These are phyloP conservation scores for Noctua comes DNA, from an alignment of 2,888 invertebrate genomes.

Conservation along the genomic window DNA sequence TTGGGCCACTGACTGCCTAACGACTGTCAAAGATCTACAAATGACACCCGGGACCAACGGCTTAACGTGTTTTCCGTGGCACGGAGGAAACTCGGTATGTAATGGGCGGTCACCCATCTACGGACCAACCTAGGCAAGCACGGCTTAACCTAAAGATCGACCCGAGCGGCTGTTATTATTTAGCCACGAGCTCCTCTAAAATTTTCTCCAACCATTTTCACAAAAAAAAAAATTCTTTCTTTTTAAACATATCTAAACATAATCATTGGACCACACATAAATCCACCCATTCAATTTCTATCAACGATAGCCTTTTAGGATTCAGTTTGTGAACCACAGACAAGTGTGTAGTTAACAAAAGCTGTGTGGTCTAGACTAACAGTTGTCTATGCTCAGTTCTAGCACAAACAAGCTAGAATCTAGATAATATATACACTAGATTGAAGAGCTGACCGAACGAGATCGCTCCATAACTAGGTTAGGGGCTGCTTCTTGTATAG, in stretches of 20 bases:
- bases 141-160: no score
- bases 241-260: conserved; percentile 3
- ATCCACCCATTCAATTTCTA: conserved; percentile 17
- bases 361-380: conserved; percentile 29
- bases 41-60: no score
- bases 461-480: conserved; percentile 69
- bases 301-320: conserved; percentile 24
- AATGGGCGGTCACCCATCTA: no score
- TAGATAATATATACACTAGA: conserved; percentile 64
- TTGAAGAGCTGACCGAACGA: conserved; percentile 66
- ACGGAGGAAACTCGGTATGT: no score
- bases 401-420: conserved; percentile 55
- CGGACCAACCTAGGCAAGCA: no score
- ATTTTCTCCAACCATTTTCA: not conserved
- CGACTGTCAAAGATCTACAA: no score
- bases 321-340: conserved; percentile 12
- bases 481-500: conserved; percentile 60
- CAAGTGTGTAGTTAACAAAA: conserved; percentile 33
- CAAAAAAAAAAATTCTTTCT: not conserved
- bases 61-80: no score
- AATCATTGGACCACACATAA: not conserved
- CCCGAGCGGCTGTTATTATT: no score
- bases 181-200: no score
- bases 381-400: conserved; percentile 19
- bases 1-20: no score